Evolutionary conservation across 2,888 invertebrate genomes (phyloP).

Genomic region (Zaprionus obscuricornis): DNA sequence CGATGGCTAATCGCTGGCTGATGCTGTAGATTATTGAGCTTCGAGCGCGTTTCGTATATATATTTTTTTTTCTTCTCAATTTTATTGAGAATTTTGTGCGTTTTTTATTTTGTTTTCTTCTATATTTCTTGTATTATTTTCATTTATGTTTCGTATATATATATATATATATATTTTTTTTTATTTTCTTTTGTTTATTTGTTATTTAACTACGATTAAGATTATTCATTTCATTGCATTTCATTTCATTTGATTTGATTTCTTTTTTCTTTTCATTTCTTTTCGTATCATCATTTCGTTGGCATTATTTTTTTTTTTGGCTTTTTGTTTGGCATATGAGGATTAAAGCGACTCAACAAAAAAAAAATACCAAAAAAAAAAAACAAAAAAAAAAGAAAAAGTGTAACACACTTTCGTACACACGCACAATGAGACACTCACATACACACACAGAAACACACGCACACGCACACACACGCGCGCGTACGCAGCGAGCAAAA

Average conservation of each 20-base stretch:
- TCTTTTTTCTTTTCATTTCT: background rate
- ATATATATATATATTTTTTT: no score
- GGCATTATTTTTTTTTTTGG: no score
- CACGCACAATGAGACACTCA: constrained; percentile 10
- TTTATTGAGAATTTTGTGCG: constrained; percentile 5
- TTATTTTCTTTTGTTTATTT: no score
- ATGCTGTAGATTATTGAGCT: constrained; percentile 20
- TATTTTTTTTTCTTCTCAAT: constrained; percentile 27
- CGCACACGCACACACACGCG: constrained; percentile 6
- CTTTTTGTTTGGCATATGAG: constrained; percentile 47
- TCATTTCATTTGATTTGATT: background rate
- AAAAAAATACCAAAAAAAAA: constrained; percentile 29
- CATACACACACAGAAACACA: constrained; percentile 6
- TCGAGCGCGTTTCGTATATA: constrained; percentile 30
- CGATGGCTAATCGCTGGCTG: constrained; percentile 17
- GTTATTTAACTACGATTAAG: no score
- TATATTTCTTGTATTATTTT: background rate
- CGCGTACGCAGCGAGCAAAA: constrained; percentile 36
- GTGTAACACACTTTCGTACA: constrained; percentile 30
- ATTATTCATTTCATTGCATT: no score
- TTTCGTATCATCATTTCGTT: background rate
- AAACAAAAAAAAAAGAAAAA: constrained; percentile 30
- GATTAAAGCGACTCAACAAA: constrained; percentile 36
- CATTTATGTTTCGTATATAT: no score
- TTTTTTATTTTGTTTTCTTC: constrained; percentile 3